Conservation (phyloP, 2,888 invertebrate genomes). For the Ochropleura leucogaster region DNA sequence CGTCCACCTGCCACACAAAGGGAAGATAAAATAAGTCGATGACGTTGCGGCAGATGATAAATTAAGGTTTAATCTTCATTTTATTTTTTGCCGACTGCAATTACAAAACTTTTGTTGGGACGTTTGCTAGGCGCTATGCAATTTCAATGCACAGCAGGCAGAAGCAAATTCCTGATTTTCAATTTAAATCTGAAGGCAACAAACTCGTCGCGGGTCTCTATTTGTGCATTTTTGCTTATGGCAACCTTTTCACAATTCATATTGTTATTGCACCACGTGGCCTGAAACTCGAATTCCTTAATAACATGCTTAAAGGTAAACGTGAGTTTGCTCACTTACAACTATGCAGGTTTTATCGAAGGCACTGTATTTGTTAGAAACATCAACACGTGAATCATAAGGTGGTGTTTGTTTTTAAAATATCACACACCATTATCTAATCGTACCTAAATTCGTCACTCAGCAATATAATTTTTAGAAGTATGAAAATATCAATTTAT, state of each 20-base stretch:
- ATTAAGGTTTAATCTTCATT: constrained; percentile 33
- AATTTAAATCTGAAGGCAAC: constrained; percentile 1
- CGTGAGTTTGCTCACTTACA: constrained; percentile 29
- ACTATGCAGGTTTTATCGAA: constrained; percentile 8
- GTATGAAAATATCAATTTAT: constrained; percentile 22
- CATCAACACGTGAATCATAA: constrained; percentile 8
- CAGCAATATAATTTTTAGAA: constrained; percentile 12
- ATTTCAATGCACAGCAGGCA: constrained; percentile 1
- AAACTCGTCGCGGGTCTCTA: constrained; percentile 23
- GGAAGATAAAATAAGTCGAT: constrained; percentile 67
- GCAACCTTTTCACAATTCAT: constrained; percentile 46
- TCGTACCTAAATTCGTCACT: constrained; percentile 26
- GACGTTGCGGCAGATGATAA: constrained; percentile 53
- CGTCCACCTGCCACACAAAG: constrained; percentile 77
- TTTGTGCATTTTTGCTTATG: constrained; percentile 30
- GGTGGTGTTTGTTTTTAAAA: constrained; percentile 22
- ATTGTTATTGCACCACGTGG: constrained; percentile 52
- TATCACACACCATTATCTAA: constrained; percentile 37
- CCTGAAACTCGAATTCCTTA: constrained; percentile 43
- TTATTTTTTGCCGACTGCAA: constrained; percentile 22
- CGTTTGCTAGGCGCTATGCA: constrained; percentile 28
- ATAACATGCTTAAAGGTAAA: constrained; percentile 47
- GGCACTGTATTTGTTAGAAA: constrained; percentile 4
- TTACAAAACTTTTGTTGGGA: constrained; percentile 7
- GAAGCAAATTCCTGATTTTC: constrained; percentile 2